phyloP scores from a whole-genome alignment of 2,113 vertebrate species.

The Acrocephalus arundinaceus region DNA sequence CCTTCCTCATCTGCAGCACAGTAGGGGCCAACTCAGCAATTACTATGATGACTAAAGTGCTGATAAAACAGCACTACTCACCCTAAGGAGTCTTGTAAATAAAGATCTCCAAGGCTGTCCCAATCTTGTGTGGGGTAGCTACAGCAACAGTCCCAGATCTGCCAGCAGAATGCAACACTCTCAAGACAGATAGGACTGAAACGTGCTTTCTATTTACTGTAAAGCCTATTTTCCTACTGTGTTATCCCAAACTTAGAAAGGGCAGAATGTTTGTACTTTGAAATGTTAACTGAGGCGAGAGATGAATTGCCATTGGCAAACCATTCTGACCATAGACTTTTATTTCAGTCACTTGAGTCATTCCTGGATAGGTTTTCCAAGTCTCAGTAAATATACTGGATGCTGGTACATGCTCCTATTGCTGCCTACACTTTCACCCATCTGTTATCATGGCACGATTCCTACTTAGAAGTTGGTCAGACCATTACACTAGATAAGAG shows the following conservation, averaged over 20 bases:
- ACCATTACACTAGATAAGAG: background rate
- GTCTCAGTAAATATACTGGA: conserved; percentile 35
- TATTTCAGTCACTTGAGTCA: conserved; percentile 54
- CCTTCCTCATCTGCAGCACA: conserved; percentile 11
- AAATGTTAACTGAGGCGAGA: conserved; percentile 3
- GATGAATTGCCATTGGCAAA: conserved; percentile 2
- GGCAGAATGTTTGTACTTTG: background rate
- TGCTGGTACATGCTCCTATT: conserved; percentile 43
- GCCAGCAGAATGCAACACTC: background rate
- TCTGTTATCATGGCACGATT: conserved; percentile 55
- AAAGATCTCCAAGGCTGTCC: background rate
- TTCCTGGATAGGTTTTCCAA: conserved; percentile 17
- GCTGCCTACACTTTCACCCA: conserved; percentile 54
- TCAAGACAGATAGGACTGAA: background rate
- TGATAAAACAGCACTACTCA: background rate
- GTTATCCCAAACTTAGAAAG: background rate
- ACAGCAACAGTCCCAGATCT: background rate
- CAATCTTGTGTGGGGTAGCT: background rate
- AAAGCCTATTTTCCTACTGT: background rate
- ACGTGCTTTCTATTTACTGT: background rate
- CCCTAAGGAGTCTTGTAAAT: conserved; percentile 12
- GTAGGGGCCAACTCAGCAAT: conserved; percentile 38
- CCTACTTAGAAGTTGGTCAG: conserved; percentile 42
- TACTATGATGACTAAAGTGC: background rate
- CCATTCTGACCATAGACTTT: background rate